These are phyloP conservation scores for Sander lucioperca DNA, from an alignment of 2,113 vertebrate species.

Conservation along the genomic window DNA sequence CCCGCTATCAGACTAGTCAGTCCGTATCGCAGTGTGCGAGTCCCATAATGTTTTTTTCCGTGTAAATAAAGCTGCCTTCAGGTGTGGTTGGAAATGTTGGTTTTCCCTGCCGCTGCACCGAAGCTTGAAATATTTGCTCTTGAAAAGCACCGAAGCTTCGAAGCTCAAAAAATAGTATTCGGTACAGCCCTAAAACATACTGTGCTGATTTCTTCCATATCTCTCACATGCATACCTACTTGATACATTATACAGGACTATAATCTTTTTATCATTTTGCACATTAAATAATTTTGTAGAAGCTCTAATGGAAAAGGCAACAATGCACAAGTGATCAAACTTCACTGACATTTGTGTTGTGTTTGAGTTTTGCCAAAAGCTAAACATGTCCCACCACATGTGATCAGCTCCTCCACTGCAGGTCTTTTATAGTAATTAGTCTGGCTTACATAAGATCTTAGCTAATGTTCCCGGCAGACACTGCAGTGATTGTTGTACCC, in stretches of 20 bases:
- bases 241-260: background rate
- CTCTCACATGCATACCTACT: background rate
- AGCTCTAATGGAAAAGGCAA: background rate
- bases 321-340: background rate
- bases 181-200: too few species aligned
- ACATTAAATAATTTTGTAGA: background rate
- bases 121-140: too few species aligned
- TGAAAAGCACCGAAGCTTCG: too few species aligned
- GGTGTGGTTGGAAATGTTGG: too few species aligned
- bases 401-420: constrained; percentile 9
- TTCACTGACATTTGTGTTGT: background rate
- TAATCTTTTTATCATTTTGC: background rate
- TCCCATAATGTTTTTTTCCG: too few species aligned
- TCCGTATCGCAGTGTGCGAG: too few species aligned
- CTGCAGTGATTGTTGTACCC: constrained; percentile 32
- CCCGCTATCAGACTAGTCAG: too few species aligned
- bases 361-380: background rate
- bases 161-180: too few species aligned
- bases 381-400: background rate
- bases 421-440: constrained; percentile 34
- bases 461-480: constrained; percentile 16
- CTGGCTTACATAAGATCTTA: constrained; percentile 24
- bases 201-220: background rate
- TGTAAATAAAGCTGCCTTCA: too few species aligned
- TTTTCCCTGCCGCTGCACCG: too few species aligned